These are phyloP conservation scores for Bothrops alternatus DNA, from an alignment of 2,797 vertebrate species.

Conservation along the genomic window DNA sequence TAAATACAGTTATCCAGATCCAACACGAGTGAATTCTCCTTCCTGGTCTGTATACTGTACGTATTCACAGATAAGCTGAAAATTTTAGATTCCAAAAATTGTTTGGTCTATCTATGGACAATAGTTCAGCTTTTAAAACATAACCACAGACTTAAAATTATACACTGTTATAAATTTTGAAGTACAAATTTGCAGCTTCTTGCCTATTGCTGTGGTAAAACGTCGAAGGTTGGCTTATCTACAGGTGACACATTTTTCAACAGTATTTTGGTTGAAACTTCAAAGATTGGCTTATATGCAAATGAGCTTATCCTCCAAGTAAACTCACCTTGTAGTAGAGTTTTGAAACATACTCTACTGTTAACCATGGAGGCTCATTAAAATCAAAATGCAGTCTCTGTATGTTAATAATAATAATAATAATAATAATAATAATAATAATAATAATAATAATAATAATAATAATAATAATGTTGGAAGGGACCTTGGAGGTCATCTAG, in stretches of 20 bases:
- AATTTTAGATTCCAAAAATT: neutral
- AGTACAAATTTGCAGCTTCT: neutral
- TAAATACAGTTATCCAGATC: neutral
- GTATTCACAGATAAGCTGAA: neutral
- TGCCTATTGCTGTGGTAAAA: neutral
- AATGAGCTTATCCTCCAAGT: neutral
- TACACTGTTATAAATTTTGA: neutral
- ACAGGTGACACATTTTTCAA: neutral
- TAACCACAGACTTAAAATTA: neutral
- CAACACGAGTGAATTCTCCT: neutral
- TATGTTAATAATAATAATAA: neutral
- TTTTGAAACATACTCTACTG: neutral
- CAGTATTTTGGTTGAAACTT: neutral
- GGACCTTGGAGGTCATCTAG: too few species aligned
- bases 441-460: too few species aligned
- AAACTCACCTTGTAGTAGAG: neutral
- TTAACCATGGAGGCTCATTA: neutral
- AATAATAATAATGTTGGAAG: too few species aligned
- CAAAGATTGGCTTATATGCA: neutral
- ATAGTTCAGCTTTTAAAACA: neutral
- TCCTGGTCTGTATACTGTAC: neutral
- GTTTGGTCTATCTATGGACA: neutral
- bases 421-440: too few species aligned
- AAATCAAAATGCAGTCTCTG: neutral
- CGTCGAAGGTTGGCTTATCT: neutral